phyloP scores from a whole-genome alignment of 2,113 vertebrate species.

The Cochlearius cochlearius region DNA sequence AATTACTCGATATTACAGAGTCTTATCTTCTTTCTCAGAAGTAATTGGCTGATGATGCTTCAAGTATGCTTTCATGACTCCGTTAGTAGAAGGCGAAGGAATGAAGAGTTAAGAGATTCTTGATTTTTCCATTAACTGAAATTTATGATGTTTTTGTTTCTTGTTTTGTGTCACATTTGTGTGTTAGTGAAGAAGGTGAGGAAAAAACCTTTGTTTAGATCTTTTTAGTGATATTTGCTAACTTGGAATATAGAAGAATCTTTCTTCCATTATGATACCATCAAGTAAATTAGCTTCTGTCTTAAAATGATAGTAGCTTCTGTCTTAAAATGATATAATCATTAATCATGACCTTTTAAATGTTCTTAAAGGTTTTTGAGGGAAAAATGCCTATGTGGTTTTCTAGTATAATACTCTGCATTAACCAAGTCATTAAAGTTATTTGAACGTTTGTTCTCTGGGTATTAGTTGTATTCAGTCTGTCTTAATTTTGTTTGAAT shows the following conservation, averaged over 20 bases:
- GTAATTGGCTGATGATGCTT: background rate
- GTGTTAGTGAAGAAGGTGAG: background rate
- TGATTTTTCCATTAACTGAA: background rate
- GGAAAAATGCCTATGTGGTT: background rate
- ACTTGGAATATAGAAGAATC: background rate
- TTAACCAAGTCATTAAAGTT: background rate
- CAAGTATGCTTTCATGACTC: background rate
- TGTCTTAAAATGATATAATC: background rate
- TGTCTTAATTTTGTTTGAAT: background rate
- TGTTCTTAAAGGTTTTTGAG: background rate
- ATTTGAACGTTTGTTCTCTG: background rate
- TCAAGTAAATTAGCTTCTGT: background rate
- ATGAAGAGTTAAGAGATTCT: background rate
- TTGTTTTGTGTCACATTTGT: background rate
- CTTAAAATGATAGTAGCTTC: background rate
- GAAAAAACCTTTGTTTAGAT: background rate
- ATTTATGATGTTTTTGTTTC: background rate
- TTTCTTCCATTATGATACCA: background rate
- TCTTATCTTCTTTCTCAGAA: background rate
- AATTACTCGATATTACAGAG: background rate
- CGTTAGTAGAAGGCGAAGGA: background rate
- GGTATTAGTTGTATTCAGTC: background rate
- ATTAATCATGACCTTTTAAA: background rate
- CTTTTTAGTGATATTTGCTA: background rate
- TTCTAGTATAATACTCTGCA: background rate